Evolutionary conservation across 2,113 vertebrate species (phyloP).

Genomic region (Lichenostomus cassidix): DNA sequence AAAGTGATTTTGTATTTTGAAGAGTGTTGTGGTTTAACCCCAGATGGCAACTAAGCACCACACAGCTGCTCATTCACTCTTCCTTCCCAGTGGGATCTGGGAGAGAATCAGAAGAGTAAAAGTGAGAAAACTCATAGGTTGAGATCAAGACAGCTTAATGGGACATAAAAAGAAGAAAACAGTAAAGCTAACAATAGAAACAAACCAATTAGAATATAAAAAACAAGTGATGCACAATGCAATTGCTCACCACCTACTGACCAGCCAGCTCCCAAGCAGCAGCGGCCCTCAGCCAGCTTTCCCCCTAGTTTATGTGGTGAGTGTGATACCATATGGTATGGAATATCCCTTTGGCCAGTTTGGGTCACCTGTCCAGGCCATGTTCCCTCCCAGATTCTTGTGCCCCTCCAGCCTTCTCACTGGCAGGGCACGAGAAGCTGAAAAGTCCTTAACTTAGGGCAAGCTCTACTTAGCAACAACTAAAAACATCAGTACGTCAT

Average conservation of each 20-base stretch:
- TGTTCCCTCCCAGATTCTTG: neutral
- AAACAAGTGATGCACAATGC: neutral
- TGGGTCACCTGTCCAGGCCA: neutral
- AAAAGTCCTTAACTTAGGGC: neutral
- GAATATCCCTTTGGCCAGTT: neutral
- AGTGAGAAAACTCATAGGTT: neutral
- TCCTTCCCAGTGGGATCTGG: neutral
- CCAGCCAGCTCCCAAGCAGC: neutral
- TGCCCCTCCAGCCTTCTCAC: neutral
- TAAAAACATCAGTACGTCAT: neutral
- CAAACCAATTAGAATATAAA: neutral
- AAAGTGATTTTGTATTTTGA: neutral
- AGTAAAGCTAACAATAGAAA: neutral
- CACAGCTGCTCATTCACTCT: neutral
- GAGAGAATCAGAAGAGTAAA: neutral
- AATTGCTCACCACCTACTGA: neutral
- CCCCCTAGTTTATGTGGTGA: neutral
- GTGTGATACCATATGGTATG: neutral
- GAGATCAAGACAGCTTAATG: neutral
- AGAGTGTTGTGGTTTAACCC: neutral
- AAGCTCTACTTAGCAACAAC: neutral
- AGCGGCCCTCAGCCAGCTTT: neutral
- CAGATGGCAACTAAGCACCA: neutral
- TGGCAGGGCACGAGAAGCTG: neutral
- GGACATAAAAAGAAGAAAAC: neutral